These are phyloP conservation scores for Clarias laeviceps DNA, from an alignment of 2,797 vertebrate species.

Conservation along the genomic window DNA sequence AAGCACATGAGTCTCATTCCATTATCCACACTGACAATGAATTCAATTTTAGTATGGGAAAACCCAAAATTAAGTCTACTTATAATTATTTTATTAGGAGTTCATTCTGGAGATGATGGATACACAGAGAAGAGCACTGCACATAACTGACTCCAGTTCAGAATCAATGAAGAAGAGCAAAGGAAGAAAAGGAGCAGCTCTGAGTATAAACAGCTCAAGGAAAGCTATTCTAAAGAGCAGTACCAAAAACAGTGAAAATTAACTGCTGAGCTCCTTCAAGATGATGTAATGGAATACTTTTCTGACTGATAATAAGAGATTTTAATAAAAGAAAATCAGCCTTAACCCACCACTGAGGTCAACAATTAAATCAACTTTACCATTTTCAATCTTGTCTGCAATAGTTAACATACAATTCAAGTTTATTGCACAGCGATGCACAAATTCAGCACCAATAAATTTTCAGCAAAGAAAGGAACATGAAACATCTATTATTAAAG, in stretches of 20 bases:
- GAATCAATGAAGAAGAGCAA: conserved; percentile 51
- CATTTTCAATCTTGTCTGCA: not conserved
- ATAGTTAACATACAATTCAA: not conserved
- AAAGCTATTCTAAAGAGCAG: conserved; percentile 66
- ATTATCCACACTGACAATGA: not conserved
- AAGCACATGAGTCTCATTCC: not conserved
- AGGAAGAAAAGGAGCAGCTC: conserved; percentile 46
- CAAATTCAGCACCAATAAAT: not conserved
- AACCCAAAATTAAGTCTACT: not conserved
- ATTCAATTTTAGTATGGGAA: not conserved
- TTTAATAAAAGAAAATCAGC: not conserved
- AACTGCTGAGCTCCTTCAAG: conserved; percentile 53
- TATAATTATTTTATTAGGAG: conserved; percentile 63
- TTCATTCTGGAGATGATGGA: conserved; percentile 75
- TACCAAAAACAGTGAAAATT: conserved; percentile 66
- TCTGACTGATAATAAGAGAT: not conserved
- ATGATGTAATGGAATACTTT: conserved; percentile 12
- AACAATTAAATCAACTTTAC: not conserved
- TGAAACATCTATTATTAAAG: no score
- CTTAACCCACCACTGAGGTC: not conserved
- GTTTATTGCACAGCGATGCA: not conserved
- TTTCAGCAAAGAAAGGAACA: not conserved
- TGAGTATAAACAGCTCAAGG: conserved; percentile 58
- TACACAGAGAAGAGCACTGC: conserved; percentile 64
- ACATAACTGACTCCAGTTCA: conserved; percentile 54